Conservation (phyloP, 2,888 invertebrate genomes). For the Sisyra nigra region DNA sequence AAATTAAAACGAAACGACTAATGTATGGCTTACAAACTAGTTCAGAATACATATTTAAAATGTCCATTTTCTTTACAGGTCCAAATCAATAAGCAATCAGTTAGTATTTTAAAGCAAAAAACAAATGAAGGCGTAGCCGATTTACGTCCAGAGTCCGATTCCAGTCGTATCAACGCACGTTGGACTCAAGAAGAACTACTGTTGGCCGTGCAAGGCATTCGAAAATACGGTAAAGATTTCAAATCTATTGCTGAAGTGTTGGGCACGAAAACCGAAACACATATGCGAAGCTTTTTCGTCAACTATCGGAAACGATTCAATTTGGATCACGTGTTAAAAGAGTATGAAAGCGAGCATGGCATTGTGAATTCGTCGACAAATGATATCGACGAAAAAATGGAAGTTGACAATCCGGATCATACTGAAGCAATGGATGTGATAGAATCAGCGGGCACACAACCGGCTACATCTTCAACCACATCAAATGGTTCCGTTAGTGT, state of each 20-base stretch:
- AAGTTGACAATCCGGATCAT: slow-evolving; percentile 14
- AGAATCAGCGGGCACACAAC: too few species aligned
- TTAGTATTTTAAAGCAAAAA: slow-evolving; percentile 74
- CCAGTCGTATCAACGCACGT: slow-evolving; percentile 55
- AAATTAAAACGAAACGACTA: too few species aligned
- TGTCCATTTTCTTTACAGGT: slow-evolving; percentile 45
- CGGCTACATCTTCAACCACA: too few species aligned
- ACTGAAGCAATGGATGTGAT: too few species aligned
- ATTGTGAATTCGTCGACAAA: slow-evolving; percentile 20
- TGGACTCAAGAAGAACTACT: slow-evolving; percentile 90
- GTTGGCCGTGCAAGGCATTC: slow-evolving; percentile 76
- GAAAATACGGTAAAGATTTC: slow-evolving; percentile 75
- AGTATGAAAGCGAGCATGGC: slow-evolving; percentile 67
- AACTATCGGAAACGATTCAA: slow-evolving; percentile 82
- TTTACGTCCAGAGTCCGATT: slow-evolving; percentile 23
- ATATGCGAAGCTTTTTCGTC: slow-evolving; percentile 80
- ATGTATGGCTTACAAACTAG: too few species aligned
- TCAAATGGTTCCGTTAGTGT: too few species aligned
- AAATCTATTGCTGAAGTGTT: slow-evolving; percentile 88
- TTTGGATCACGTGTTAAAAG: slow-evolving; percentile 70
- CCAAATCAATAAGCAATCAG: slow-evolving; percentile 84
- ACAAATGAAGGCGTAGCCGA: slow-evolving; percentile 32
- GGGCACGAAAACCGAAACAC: slow-evolving; percentile 88
- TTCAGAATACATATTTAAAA: neutral
- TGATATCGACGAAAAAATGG: slow-evolving; percentile 16